phyloP scores from a whole-genome alignment of 2,113 vertebrate species.

The Phainopepla nitens region DNA sequence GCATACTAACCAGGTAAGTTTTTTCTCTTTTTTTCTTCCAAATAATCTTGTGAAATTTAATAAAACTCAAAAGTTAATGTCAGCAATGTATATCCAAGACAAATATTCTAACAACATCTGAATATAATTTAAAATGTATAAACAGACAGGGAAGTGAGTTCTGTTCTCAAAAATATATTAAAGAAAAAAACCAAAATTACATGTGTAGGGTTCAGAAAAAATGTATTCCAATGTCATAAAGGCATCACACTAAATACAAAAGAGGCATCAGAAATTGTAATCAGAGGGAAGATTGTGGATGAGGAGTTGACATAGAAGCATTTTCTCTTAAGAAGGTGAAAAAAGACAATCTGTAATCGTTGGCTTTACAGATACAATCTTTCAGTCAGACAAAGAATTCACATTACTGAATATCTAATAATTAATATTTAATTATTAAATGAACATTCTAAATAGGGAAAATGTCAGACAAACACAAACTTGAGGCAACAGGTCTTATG shows the following conservation, averaged over 20 bases:
- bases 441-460: background rate
- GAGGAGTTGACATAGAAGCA: background rate
- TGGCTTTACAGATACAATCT: background rate
- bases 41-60: background rate
- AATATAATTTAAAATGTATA: background rate
- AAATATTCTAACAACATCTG: background rate
- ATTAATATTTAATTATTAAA: background rate
- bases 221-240: background rate
- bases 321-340: background rate
- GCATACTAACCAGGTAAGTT: constrained; percentile 13
- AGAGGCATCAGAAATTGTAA: background rate
- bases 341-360: background rate
- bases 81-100: background rate
- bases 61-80: background rate
- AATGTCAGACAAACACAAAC: background rate
- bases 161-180: background rate
- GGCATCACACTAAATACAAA: background rate
- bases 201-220: background rate
- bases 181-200: background rate
- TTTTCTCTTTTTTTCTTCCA: background rate
- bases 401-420: background rate
- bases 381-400: background rate
- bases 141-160: background rate
- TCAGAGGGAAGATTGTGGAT: background rate
- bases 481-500: background rate